Conservation (phyloP, 2,888 invertebrate genomes). For the Mythimna loreyi region DNA sequence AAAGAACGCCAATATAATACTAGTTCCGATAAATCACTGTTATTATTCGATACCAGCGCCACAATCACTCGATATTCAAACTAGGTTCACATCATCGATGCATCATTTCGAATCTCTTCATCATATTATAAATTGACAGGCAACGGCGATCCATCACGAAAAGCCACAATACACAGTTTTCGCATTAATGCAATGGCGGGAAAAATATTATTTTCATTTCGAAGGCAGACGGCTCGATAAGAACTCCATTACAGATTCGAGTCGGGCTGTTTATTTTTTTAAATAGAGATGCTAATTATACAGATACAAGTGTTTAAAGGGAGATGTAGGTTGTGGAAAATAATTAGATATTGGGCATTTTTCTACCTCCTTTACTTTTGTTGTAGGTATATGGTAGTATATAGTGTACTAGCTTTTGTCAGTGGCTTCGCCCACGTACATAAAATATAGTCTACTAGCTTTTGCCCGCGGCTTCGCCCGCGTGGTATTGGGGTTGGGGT, state of each 20-base stretch:
- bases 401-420: too few relatives aligned
- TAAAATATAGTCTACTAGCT: too few relatives aligned
- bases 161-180: constrained; percentile 83
- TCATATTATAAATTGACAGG: constrained; percentile 75
- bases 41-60: constrained; percentile 21
- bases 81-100: constrained; percentile 67
- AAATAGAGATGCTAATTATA: neutral
- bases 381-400: neutral
- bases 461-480: too few relatives aligned
- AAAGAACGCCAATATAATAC: neutral
- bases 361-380: neutral
- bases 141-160: constrained; percentile 79
- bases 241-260: constrained; percentile 75
- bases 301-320: neutral
- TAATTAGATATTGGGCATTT: neutral
- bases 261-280: constrained; percentile 53
- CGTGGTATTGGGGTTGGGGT: too few relatives aligned
- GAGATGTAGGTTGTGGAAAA: neutral
- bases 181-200: constrained; percentile 79
- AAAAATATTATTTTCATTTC: constrained; percentile 78
- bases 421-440: too few relatives aligned
- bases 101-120: constrained; percentile 77
- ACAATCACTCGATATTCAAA: constrained; percentile 51
- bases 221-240: constrained; percentile 69
- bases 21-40: constrained; percentile 37